A percentile compares a stretch with the other conserved stretches of the same genome.
Conservation (phyloP, 2,113 vertebrate species). For the Bufo bufo region DNA sequence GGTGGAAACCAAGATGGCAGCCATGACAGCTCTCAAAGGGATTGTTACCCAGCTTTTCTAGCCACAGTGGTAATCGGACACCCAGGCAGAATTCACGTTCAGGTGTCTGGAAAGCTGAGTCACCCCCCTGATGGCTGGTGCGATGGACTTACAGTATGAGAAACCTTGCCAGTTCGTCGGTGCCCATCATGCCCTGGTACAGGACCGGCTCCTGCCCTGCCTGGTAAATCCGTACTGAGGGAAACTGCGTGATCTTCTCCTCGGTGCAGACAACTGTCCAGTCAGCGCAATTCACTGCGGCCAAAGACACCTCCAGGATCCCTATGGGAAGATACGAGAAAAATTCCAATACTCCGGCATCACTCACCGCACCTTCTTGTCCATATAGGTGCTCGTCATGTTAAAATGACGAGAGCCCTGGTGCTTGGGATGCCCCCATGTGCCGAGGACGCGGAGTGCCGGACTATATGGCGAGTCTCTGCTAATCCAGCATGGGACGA, state of each 20-base stretch:
- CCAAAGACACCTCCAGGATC: constrained; percentile 70
- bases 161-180: constrained; percentile 79
- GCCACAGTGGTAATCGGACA: not conserved
- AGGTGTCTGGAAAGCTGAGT: not conserved
- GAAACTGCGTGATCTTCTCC: constrained; percentile 83
- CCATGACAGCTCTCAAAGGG: not conserved
- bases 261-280: constrained; percentile 82
- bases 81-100: not conserved
- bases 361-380: too few relatives aligned
- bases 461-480: too few relatives aligned
- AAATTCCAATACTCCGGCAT: too few relatives aligned
- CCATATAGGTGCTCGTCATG: too few relatives aligned
- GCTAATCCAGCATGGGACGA: too few relatives aligned
- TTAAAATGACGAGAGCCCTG: too few relatives aligned
- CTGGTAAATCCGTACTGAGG: constrained; percentile 76
- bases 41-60: too few relatives aligned
- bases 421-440: too few relatives aligned
- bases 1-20: not conserved
- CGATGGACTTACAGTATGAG: constrained; percentile 82
- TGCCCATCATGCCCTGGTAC: constrained; percentile 86
- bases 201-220: constrained; percentile 64
- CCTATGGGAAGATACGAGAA: constrained; percentile 57
- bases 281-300: constrained; percentile 84
- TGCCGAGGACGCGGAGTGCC: too few relatives aligned
- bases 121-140: not conserved